Base-by-base conservation (phyloP, 2,113 vertebrate genomes). In the Hypomesus transpacificus region DNA sequence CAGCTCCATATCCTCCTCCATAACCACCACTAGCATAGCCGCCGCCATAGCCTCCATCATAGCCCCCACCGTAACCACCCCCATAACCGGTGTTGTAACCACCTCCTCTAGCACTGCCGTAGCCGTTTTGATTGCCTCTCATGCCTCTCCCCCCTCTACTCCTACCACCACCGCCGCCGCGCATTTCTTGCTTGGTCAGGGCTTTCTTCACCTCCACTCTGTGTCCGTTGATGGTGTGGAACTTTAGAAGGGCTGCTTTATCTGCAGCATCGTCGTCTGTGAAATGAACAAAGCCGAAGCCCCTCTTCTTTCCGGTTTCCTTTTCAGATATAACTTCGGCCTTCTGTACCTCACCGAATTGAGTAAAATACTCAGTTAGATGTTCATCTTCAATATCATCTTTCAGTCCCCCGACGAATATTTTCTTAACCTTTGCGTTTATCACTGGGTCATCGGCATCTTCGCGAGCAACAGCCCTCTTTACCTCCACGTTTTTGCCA, bases 201-300 rank as follows among this genome's bases (percentile, higher is more conserved):
- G 95, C 96, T 68, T 97, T 97, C 89, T 96, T 96, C 53, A 97
- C 96, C 81, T 97, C 96, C 39, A 96, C 95, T 71, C 95, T 95
- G 80, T 95, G 94, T 85, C 94, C 95, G 63, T 95, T 95, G 68
- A 97, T 93, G 0, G 93, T 94, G 75, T 97, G 96, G 68, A 95
- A 97, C 81, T 97, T 97, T n/a, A 95, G 92, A 62, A 97, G 94
- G 0, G 95, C 95, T 7, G 94, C 94, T 82, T 98, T 98, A 68
- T 98, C 96, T 1, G 96, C 96, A 0, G 96, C 93, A 81, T 97
- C 96, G 89, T 97, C 94, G 62, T 93, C 96, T 71, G 93, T 93
- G 76, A 97, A 98, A 79, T 97, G 96, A 50, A 98, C 95, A 88
- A 98, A 98, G 77, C 95, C 96, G 82, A 98, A 98, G n/a, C 96